Base-by-base conservation (phyloP, 2,113 vertebrate species). In the Numenius arquata region DNA sequence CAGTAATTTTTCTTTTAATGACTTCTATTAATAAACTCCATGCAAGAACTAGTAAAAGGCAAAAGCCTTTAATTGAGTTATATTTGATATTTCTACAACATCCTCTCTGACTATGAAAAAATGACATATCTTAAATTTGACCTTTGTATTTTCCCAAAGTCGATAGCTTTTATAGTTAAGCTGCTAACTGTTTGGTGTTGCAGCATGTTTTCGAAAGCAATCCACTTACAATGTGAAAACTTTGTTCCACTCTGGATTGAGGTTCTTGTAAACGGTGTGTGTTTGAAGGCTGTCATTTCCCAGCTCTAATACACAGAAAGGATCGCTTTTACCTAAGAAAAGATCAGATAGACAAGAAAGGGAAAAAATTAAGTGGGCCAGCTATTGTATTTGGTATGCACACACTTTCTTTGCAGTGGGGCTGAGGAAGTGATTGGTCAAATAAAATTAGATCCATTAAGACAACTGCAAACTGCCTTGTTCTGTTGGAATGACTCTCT, bases 171-270 rank as follows among this genome's bases (percentile, higher is more conserved):
- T 47, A 56, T 20, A 62, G 70, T 50, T 56, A 78, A 79, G 70
- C 83, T 89, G 52, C 52, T 84, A 68, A 85, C 25, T 63, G 34
- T 56, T 47, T 36, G 55, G 45, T 47, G 40, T 6, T 73, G 27
- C 71, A 50, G 89, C 41, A 5, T 25, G 66, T 58, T 85, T 95
- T 85, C 77, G 74, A 76, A 94, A 95, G 72, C 68, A 96, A 91
- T 77, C 32, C 80, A 98, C 98, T 99, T 97, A 99, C 99, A 99
- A 98, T 2, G 99, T 99, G 87, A 99, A 98, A 65, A 98, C 99
- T 98, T 99, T 99, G 97, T 98, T 99, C 99, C 99, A 99, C 93
- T 99, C 99, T 2, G 99, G 99, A 90, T 99, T 99, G 84, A 99
- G 97, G 62, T 98, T 99, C 97, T 99, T 99, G 97, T 98, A 98